These are phyloP conservation scores for Anabacerthia variegaticeps DNA, from an alignment of 2,797 vertebrate genomes.

Conservation along the genomic window DNA sequence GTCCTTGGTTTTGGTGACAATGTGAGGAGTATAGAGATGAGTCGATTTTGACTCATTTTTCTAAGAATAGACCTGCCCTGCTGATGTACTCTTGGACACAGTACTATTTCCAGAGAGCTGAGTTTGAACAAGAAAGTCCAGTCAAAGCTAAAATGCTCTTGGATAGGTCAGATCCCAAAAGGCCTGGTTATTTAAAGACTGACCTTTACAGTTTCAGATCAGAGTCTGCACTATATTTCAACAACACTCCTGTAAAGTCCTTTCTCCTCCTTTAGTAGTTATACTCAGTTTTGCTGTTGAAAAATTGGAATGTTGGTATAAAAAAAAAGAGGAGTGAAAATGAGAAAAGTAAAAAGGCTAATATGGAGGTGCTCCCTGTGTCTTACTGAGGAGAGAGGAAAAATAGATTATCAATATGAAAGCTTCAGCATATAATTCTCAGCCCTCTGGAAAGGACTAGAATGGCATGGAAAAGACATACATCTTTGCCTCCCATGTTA, in stretches of 20 bases:
- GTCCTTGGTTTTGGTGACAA: slow-evolving; percentile 61
- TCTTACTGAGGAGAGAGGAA: background rate
- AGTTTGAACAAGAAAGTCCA: slow-evolving; percentile 6
- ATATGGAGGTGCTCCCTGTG: background rate
- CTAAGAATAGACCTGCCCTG: slow-evolving; percentile 60
- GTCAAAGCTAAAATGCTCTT: background rate
- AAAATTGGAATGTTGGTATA: background rate
- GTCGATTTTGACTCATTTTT: slow-evolving; percentile 53
- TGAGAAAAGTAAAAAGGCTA: background rate
- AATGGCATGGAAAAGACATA: background rate
- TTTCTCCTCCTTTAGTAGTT: slow-evolving; percentile 33
- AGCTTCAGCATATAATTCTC: background rate
- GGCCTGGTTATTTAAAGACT: slow-evolving; percentile 56
- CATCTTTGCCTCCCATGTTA: background rate
- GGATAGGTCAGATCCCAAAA: slow-evolving; percentile 45
- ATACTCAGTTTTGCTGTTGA: background rate
- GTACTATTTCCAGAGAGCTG: background rate
- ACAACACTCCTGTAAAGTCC: background rate
- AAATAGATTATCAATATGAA: background rate
- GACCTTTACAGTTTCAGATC: slow-evolving; percentile 49
- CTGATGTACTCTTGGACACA: slow-evolving; percentile 45
- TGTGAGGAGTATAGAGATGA: slow-evolving; percentile 61
- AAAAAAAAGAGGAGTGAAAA: background rate
- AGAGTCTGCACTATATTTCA: slow-evolving; percentile 18
- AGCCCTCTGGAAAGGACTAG: background rate